A percentile compares a stretch with the other conserved stretches of the same genome.
Conservation (phyloP, 2,888 invertebrate genomes). For the Polylopha cassiicola region DNA sequence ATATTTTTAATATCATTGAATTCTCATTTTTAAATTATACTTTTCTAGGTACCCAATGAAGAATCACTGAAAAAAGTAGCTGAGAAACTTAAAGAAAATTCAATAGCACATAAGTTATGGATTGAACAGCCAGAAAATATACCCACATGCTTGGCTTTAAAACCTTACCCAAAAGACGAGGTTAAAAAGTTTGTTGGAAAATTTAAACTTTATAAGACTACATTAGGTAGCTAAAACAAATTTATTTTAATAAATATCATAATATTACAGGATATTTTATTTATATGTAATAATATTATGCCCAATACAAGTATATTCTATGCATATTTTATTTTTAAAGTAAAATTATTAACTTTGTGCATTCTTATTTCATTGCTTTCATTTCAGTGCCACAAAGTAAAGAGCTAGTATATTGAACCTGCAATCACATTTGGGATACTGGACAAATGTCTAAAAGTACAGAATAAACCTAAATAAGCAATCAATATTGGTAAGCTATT, state of each 20-base stretch:
- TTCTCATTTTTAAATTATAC: conserved; percentile 4
- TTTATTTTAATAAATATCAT: background rate
- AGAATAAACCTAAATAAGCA: too few relatives aligned
- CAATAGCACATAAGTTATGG: conserved; percentile 94
- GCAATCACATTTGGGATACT: too few relatives aligned
- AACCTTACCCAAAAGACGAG: conserved; percentile 92
- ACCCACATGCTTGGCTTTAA: conserved; percentile 94
- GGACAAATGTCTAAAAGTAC: too few relatives aligned
- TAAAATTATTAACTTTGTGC: too few relatives aligned
- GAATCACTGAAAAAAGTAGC: conserved; percentile 81
- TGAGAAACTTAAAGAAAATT: conserved; percentile 82
- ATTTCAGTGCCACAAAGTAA: too few relatives aligned
- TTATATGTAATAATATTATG: background rate
- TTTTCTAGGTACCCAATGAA: conserved; percentile 85
- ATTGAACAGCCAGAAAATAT: conserved; percentile 98
- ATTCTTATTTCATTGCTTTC: too few relatives aligned
- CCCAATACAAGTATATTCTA: too few relatives aligned
- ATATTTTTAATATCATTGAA: too few relatives aligned
- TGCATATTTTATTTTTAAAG: too few relatives aligned
- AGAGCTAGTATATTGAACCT: too few relatives aligned
- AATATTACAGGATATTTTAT: background rate
- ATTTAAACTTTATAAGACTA: conserved; percentile 86
- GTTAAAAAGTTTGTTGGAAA: conserved; percentile 91
- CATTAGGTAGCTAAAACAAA: conserved; percentile 29
- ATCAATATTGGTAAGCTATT: too few relatives aligned